A percentile compares a stretch with the other conserved stretches of the same genome.
Conservation (phyloP, 2,888 invertebrate genomes). For the Spisula subtruncata region DNA sequence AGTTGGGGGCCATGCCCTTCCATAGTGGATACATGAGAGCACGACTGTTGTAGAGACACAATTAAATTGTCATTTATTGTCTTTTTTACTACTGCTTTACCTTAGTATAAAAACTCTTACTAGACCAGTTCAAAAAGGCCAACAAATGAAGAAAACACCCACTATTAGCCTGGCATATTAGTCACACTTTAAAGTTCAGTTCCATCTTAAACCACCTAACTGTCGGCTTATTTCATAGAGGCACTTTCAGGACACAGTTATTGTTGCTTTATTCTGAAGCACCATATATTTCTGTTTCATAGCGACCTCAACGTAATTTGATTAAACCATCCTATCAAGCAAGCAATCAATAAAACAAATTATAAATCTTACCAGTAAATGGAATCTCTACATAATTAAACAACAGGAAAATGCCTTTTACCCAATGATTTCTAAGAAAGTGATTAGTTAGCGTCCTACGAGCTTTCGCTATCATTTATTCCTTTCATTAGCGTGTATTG, state of each 20-base stretch:
- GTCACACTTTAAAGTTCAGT: not conserved
- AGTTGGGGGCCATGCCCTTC: too few relatives aligned
- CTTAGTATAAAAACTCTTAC: too few relatives aligned
- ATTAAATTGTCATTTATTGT: too few relatives aligned
- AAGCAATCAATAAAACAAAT: conserved; percentile 66
- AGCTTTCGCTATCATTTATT: conserved; percentile 66
- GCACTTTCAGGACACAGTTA: not conserved
- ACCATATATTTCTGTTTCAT: conserved; percentile 64
- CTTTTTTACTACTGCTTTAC: too few relatives aligned
- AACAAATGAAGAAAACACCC: too few relatives aligned
- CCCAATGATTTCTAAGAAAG: conserved; percentile 74
- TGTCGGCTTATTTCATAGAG: not conserved
- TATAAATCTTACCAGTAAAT: conserved; percentile 70
- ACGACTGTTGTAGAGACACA: too few relatives aligned
- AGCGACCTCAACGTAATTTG: conserved; percentile 67
- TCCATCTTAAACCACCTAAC: not conserved
- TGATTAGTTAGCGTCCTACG: conserved; percentile 70
- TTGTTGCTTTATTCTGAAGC: conserved; percentile 8
- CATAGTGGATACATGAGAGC: too few relatives aligned
- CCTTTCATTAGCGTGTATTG: conserved; percentile 71
- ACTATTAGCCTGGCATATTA: not conserved
- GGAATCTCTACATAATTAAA: conserved; percentile 72
- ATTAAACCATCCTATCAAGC: conserved; percentile 65
- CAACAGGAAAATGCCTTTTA: conserved; percentile 73
- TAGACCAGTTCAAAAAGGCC: too few relatives aligned